A percentile compares a stretch with the other conserved stretches of the same genome.
Evolutionary conservation across 1,140 invertebrate species (phyloP).

Genomic region (Philotrypesis tridentata): DNA sequence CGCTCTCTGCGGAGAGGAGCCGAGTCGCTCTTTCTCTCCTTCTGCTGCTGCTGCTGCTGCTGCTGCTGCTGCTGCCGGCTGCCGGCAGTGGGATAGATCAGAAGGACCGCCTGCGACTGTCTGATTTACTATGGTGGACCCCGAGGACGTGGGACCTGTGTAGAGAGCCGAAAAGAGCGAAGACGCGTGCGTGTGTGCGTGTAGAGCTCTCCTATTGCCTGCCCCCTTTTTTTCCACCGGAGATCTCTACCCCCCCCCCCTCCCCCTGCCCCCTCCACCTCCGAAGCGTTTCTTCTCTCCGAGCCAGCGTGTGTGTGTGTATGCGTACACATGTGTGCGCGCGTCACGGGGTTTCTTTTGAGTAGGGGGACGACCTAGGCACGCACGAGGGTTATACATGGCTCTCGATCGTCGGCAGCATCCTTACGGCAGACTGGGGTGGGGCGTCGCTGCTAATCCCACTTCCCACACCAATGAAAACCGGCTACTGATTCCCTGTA

Average conservation of each 20-base stretch:
- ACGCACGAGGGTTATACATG: conserved; percentile 56
- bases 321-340: no score
- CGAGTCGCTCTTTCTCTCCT: conserved; percentile 52
- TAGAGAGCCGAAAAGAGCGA: not conserved
- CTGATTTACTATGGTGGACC: conserved; percentile 71
- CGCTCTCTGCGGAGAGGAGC: conserved; percentile 8
- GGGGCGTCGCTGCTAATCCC: conserved; percentile 64
- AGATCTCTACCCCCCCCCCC: not conserved
- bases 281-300: conserved; percentile 18
- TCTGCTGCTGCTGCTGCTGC: conserved; percentile 32
- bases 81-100: conserved; percentile 64
- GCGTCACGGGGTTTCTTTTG: conserved; percentile 1
- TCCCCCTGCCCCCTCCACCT: not conserved
- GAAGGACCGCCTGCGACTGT: conserved; percentile 72
- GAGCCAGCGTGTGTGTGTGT: not conserved
- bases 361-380: conserved; percentile 63
- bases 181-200: not conserved
- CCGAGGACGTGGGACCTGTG: conserved; percentile 55
- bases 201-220: not conserved
- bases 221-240: not conserved
- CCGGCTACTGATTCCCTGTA: not conserved
- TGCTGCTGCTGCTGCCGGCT: conserved; percentile 32
- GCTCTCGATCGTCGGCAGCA: no score
- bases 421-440: conserved; percentile 56
- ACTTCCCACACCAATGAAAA: conserved; percentile 59